phyloP scores from a whole-genome alignment of 2,888 invertebrate species.

The Sussaba pulchella region DNA sequence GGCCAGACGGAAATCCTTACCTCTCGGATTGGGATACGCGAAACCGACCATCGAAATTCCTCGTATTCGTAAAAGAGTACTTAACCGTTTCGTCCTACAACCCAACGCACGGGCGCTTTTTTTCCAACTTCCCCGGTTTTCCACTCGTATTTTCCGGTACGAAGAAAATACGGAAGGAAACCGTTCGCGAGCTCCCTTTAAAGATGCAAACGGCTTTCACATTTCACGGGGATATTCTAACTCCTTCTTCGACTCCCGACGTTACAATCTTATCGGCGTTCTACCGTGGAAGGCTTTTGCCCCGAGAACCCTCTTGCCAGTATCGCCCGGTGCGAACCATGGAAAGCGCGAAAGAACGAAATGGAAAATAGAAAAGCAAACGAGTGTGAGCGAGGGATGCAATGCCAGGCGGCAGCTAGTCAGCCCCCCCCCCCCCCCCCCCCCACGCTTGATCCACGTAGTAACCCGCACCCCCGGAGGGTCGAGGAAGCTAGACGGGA shows the following conservation, averaged over 20 bases:
- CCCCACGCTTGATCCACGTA: conserved; percentile 80
- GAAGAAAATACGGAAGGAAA: conserved; percentile 61
- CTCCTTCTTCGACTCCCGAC: conserved; percentile 75
- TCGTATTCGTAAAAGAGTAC: conserved; percentile 13
- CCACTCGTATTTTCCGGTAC: conserved; percentile 11
- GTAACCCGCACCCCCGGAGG: conserved; percentile 76
- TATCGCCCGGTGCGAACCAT: conserved; percentile 49
- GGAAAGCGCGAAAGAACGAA: conserved; percentile 66
- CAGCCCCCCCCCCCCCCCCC: too few relatives aligned
- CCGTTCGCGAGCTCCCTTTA: conserved; percentile 64
- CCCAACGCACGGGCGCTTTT: neutral
- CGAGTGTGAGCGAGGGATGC: conserved; percentile 62
- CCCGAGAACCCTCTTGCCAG: conserved; percentile 53
- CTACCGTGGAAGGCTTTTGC: conserved; percentile 69
- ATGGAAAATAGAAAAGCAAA: conserved; percentile 55
- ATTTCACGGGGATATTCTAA: conserved; percentile 80
- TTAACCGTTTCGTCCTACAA: neutral
- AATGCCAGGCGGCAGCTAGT: conserved; percentile 72
- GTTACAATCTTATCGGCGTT: conserved; percentile 80
- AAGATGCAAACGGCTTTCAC: conserved; percentile 78
- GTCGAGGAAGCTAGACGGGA: conserved; percentile 60
- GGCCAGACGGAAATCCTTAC: conserved; percentile 31
- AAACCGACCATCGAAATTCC: neutral
- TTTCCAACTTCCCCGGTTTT: neutral
- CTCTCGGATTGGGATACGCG: neutral